Base-by-base conservation (phyloP, 2,113 vertebrate genomes). In the Chaetops frenatus region DNA sequence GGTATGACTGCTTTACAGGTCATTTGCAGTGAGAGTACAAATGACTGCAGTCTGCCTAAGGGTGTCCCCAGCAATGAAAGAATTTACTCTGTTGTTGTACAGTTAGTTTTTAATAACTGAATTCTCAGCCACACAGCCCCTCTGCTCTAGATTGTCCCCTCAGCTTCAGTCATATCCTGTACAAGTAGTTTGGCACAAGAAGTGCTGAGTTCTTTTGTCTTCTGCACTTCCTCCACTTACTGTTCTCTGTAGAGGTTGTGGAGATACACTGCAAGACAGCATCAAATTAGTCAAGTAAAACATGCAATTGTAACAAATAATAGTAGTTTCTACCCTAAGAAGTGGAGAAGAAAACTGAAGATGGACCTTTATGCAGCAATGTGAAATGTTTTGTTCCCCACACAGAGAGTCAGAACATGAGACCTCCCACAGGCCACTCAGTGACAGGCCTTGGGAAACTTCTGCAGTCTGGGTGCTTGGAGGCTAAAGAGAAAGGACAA, bases 361-460 rank as follows among this genome's bases (percentile, higher is more conserved):
- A 71, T 48, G 19, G 35, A 19, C 15, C 4, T 86, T 85, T 64
- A 21, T 29, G 22, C 11, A 18, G 36, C 12, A 56, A 53, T 12
- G 16, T 86, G 67, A 57, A 86, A 50, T 70, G 35, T 54, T 87
- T 57, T 76, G 22, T 85, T 86, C 33, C 21, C 22, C 0, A 2
- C 17, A 7, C 7, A 28, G 57, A 51, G 10, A 3, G 18, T 69
- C 29, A 40, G 48, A 69, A 72, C 3, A 0, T 0, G 0, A 78
- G 61, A 64, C 17, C 16, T 88, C 42, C 20, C 50, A 17, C 15
- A 7, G 36, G 25, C 53, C 45, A 5, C 21, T 58, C 2, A 1
- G 56, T 78, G 36, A 20, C 15, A 11, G 47, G 8, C 35, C 16
- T 54, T 24, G 35, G 48, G 56, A 88, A 66, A 10, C 27, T 90